Evolutionary conservation across 2,888 invertebrate genomes (phyloP), one percentile per base, ranked within the genome.

Genomic region (Lithophane leautieri): DNA sequence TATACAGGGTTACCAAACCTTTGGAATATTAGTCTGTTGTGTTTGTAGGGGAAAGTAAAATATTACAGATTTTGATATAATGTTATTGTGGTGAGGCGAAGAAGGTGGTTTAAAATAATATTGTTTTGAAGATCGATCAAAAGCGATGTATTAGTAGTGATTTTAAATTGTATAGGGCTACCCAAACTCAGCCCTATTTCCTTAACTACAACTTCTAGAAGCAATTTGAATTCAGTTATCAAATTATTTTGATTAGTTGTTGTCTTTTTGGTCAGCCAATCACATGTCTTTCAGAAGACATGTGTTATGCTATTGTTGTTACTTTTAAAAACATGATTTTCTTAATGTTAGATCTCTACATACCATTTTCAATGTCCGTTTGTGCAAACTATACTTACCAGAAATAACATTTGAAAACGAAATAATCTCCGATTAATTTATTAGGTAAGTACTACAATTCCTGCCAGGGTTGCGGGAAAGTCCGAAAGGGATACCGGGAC

Each of bases 1-100:
- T 83, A 73, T 34, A 70, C 71, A 83, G 81, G 88, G 87, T 86
- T 87, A 81, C 81, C 88, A 84, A 80, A 79, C 78, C 85, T 79
- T 50, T 58, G 70, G 47, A 75, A 42, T 76, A 75, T 71, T 54
- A 50, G 50, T 71, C 52, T 68, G 74, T 82, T 82, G 78, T 81
- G 28, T 71, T 62, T 54, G 19, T 42, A 14, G 28, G 16, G 69
- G 72, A 76, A 77, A 72, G 60, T 44, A 75, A 69, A 71, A 79
- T 79, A 73, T 34, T 28, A 63, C n/a, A 42, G 61, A 83, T 79
- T 70, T 79, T 65, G 44, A 44, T 56, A n/a, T 65, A 67, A 52
- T 79, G 11, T 44, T 63, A 50, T 54, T 56, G 42, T 62, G 7
- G 50, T 19, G 40, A 40, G 16, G 34, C 44, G 22, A 54, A 7